Evolutionary conservation across 2,888 invertebrate species (phyloP).

Genomic region (Phaedon cochleariae): DNA sequence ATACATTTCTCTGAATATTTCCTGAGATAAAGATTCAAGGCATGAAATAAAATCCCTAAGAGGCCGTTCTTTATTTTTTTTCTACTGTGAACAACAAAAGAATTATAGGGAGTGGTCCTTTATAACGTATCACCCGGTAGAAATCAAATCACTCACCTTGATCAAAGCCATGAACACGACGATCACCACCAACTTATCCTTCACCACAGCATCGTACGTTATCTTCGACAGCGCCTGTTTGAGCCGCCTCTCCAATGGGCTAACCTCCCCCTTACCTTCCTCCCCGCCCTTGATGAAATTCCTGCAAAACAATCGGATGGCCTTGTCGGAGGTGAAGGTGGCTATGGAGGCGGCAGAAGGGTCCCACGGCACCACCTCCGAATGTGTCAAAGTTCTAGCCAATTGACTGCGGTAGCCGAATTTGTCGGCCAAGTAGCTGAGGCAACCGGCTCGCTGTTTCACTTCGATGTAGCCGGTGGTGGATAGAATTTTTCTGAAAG

Average conservation of each 20-base stretch:
- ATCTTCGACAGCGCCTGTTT: constrained; percentile 72
- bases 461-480: constrained; percentile 80
- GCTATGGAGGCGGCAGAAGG: constrained; percentile 73
- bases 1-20: no score
- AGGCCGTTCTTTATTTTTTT: no score
- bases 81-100: no score
- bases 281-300: constrained; percentile 66
- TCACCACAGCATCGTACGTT: constrained; percentile 82
- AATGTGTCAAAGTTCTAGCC: constrained; percentile 81
- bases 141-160: constrained; percentile 73
- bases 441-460: constrained; percentile 88
- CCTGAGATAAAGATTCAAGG: no score
- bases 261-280: constrained; percentile 10
- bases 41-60: no score
- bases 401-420: constrained; percentile 80
- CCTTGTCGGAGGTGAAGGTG: constrained; percentile 78
- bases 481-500: constrained; percentile 69
- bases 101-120: no score
- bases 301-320: constrained; percentile 74
- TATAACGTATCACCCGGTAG: no score
- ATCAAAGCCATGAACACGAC: constrained; percentile 76
- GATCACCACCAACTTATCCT: constrained; percentile 79
- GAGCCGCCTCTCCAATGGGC: constrained; percentile 63
- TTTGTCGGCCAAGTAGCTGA: constrained; percentile 88
- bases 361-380: constrained; percentile 75